A percentile compares a stretch with the other conserved stretches of the same genome.
phyloP scores from a whole-genome alignment of 2,888 invertebrate species.

The Parelbella ahira region DNA sequence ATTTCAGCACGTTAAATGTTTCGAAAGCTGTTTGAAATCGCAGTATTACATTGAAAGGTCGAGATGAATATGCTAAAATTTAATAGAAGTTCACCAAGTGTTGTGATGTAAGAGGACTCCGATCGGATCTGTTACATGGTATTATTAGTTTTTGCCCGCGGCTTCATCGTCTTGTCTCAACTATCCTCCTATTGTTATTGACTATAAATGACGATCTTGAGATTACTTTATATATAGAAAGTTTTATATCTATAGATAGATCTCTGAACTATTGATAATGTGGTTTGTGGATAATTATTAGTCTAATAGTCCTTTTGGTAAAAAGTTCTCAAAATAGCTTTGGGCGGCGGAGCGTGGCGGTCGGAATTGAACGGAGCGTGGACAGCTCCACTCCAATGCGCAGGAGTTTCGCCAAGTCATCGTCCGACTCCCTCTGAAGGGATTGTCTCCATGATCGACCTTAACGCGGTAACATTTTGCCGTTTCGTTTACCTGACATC shows the following conservation, averaged over 20 bases:
- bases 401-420: constrained; percentile 55
- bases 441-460: no score
- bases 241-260: no score
- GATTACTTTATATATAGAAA: no score
- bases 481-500: no score
- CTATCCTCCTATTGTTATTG: no score
- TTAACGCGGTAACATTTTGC: no score
- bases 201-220: no score
- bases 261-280: not conserved
- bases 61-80: constrained; percentile 30
- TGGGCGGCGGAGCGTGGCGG: constrained; percentile 42
- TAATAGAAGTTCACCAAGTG: constrained; percentile 29
- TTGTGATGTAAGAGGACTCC: constrained; percentile 33
- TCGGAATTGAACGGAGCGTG: constrained; percentile 50
- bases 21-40: constrained; percentile 29
- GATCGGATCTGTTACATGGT: constrained; percentile 28
- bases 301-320: constrained; percentile 30
- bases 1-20: constrained; percentile 14
- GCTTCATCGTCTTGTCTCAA: not conserved
- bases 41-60: constrained; percentile 30
- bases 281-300: constrained; percentile 27
- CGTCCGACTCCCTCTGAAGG: constrained; percentile 28
- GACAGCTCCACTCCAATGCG: constrained; percentile 53
- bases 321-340: constrained; percentile 45
- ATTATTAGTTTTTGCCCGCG: no score